Conservation (phyloP, 2,888 invertebrate genomes). For the Brachynemurus nebulosus region DNA sequence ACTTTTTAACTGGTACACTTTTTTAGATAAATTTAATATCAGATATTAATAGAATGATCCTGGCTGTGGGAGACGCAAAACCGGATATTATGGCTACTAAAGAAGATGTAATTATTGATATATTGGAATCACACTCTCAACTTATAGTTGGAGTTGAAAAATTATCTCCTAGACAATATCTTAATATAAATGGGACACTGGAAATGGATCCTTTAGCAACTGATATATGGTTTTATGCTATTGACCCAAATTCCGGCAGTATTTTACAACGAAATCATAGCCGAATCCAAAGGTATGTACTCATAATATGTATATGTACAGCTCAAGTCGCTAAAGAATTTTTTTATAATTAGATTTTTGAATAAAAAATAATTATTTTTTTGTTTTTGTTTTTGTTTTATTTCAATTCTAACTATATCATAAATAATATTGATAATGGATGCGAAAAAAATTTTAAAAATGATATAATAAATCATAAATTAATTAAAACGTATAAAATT, state of each 20-base stretch:
- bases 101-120: slow-evolving; percentile 40
- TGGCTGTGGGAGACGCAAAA: slow-evolving; percentile 60
- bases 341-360: no score
- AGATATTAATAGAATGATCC: slow-evolving; percentile 59
- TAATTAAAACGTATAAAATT: no score
- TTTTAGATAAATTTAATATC: slow-evolving; percentile 61
- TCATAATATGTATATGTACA: no score
- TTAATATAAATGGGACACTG: slow-evolving; percentile 61
- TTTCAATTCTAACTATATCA: no score
- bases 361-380: no score
- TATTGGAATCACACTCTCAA: slow-evolving; percentile 58
- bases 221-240: slow-evolving; percentile 76
- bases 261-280: slow-evolving; percentile 61
- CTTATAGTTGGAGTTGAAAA: slow-evolving; percentile 70
- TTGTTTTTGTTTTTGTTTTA: no score
- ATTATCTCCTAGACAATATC: slow-evolving; percentile 59
- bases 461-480: no score
- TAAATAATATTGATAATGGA: no score
- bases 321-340: no score
- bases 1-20: slow-evolving; percentile 5
- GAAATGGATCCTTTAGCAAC: slow-evolving; percentile 58
- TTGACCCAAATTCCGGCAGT: slow-evolving; percentile 63
- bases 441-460: no score
- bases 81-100: slow-evolving; percentile 50
- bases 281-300: slow-evolving; percentile 48